These are phyloP conservation scores for Hycleus phaleratus DNA, from an alignment of 1,140 invertebrate genomes.

Conservation along the genomic window DNA sequence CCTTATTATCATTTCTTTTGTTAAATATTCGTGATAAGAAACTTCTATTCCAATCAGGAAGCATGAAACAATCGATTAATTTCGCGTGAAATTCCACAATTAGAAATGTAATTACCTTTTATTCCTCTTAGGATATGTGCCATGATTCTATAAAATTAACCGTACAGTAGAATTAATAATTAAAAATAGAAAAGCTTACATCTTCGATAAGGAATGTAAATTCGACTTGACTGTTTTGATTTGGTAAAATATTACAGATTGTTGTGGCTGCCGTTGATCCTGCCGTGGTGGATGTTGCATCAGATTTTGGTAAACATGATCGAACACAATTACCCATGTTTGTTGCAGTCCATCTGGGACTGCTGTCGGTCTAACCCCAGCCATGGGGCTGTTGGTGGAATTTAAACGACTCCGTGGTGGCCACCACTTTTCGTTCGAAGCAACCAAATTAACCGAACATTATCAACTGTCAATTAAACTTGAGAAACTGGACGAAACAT, in stretches of 20 bases:
- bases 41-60: constrained; percentile 18
- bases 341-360: constrained; percentile 37
- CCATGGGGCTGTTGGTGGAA: constrained; percentile 27
- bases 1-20: constrained; percentile 30
- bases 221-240: constrained; percentile 26
- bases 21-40: constrained; percentile 28
- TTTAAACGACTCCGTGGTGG: constrained; percentile 26
- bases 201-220: constrained; percentile 35
- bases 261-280: not conserved
- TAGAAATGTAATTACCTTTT: not conserved
- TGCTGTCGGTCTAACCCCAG: constrained; percentile 30
- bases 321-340: constrained; percentile 48
- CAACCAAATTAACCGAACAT: too few species aligned
- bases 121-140: constrained; percentile 5
- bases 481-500: too few species aligned
- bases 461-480: too few species aligned
- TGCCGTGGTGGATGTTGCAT: not conserved
- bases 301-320: constrained; percentile 39
- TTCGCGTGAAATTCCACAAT: constrained; percentile 1
- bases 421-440: too few species aligned
- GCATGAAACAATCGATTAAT: constrained; percentile 12
- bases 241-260: constrained; percentile 24
- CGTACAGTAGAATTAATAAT: not conserved
- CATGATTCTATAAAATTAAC: constrained; percentile 12
- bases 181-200: constrained; percentile 17